Conservation (phyloP, 1,140 invertebrate species). For the Aphis gossypii region DNA sequence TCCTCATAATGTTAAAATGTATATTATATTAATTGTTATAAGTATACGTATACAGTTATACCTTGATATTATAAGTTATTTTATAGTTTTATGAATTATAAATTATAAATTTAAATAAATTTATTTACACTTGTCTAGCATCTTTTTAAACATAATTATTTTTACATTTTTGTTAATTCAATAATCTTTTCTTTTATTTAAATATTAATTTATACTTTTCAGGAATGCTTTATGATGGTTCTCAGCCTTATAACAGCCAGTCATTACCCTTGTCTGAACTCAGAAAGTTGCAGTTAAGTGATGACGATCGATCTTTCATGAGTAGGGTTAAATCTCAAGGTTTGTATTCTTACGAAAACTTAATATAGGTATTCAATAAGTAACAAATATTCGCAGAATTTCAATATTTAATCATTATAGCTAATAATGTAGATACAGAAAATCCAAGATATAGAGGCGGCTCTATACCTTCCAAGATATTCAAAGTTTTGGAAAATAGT, state of each 20-base stretch:
- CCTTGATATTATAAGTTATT: neutral
- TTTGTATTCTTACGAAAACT: constrained; percentile 61
- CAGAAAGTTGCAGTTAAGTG: constrained; percentile 69
- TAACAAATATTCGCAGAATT: constrained; percentile 44
- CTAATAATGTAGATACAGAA: constrained; percentile 62
- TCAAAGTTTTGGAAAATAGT: constrained; percentile 67
- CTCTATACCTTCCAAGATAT: constrained; percentile 70
- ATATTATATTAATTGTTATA: too few relatives aligned
- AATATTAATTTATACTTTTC: neutral
- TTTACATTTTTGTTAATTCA: neutral
- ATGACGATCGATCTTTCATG: constrained; percentile 71
- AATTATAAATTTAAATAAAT: neutral
- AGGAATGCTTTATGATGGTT: constrained; percentile 31
- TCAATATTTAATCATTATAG: constrained; percentile 58
- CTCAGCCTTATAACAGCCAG: constrained; percentile 59
- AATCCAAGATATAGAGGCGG: constrained; percentile 68
- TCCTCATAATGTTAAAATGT: neutral
- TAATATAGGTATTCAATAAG: neutral
- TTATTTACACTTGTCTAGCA: neutral
- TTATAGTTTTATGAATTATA: neutral
- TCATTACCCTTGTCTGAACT: constrained; percentile 65
- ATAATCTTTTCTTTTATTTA: neutral
- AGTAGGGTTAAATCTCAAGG: constrained; percentile 73
- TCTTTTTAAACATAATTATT: neutral
- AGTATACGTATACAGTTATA: neutral